Evolutionary conservation across 2,113 vertebrate species (phyloP), one percentile per base, ranked within the genome.

Genomic region (Cnemophilus loriae): DNA sequence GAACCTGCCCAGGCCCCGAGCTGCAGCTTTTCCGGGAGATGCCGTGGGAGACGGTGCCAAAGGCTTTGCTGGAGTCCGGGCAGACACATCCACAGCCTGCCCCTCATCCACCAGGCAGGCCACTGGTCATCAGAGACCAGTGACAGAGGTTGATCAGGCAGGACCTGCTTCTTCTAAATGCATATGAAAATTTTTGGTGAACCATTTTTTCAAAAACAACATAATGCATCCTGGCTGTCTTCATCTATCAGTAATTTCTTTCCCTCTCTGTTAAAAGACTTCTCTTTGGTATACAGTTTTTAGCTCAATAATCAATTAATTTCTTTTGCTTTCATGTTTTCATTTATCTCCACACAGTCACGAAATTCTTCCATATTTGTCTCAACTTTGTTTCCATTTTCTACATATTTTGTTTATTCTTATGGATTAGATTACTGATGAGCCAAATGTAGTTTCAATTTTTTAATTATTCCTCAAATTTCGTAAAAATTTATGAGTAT

Each of bases 21-120:
- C 52, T 49, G 52, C 26, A 56, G 70, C 35, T 57, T 57, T 30
- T 30, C 60, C 60, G 18, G 52, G 20, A 64, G 82, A 22, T 39
- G 11, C 11, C 0, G 0, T 46, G 57, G 39, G 27, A 63, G 7
- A 33, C 0, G 3, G 21, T 14, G 18, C 1, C 41, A 39, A 41
- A 67, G 60, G 24, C 35, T 50, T 17, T 50, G 46, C 17, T 35
- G 61, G 44, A 59, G 17, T 12, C 5, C 50, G 19, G 44, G 32
- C 37, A 41, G 70, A 19, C 12, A 44, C 44, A 68, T 13, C 52
- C 63, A 32, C 26, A 68, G 32, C 44, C 44, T 44, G 21, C 22
- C 27, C 26, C 44, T 44, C 61, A 42, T 6, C 60, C 32, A 42
- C 7, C 73, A 17, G 41, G 33, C n/a, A 18, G 63, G 4, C 5